Base-by-base conservation (phyloP, 2,113 vertebrate species). In the Brachypteracias leptosomus region DNA sequence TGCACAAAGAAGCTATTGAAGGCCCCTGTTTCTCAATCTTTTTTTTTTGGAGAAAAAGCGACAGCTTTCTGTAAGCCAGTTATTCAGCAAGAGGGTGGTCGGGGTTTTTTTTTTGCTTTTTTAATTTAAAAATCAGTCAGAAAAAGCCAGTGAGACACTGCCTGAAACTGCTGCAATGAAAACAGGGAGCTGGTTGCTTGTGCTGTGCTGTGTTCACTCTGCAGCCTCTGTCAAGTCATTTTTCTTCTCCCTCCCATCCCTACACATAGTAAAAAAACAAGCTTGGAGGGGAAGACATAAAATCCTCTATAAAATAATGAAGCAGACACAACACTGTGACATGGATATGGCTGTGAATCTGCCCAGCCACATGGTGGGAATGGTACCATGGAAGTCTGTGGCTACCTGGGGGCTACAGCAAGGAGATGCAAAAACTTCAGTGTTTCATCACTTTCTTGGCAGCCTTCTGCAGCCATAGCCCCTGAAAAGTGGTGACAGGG, bases 1-100 rank as follows among this genome's bases (percentile, higher is more conserved):
- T 62, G 38, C 76, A 96, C 95, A 97, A 94, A 97, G 93, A 92
- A 90, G 85, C 72, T 95, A 92, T 96, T 97, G 90, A 95, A 92
- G 65, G 88, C 25, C 93, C 33, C 88, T 54, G 18, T 59, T 94
- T 90, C 95, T 88, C 88, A 86, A 1, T 91, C 68, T 72, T 91
- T 62, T 52, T 4, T 72, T 91, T 62, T 52, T 4, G 24, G 83
- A 93, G 76, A 55, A 95, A 91, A 96, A 89, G 65, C 3, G 1
- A 81, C 85, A 95, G 83, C 79, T 86, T 92, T 96, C 90, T 96
- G 51, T 84, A 71, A 90, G 75, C 47, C 65, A 54, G 57, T 90
- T 94, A 88, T 88, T 95, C 95, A 93, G 82, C 46, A 49, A 86
- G 75, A 62, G 88, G 75, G 93, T 93, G 83, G 89, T 73, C 59